These are phyloP conservation scores for Petroica traversi DNA, from an alignment of 2,113 vertebrate genomes.

Conservation along the genomic window DNA sequence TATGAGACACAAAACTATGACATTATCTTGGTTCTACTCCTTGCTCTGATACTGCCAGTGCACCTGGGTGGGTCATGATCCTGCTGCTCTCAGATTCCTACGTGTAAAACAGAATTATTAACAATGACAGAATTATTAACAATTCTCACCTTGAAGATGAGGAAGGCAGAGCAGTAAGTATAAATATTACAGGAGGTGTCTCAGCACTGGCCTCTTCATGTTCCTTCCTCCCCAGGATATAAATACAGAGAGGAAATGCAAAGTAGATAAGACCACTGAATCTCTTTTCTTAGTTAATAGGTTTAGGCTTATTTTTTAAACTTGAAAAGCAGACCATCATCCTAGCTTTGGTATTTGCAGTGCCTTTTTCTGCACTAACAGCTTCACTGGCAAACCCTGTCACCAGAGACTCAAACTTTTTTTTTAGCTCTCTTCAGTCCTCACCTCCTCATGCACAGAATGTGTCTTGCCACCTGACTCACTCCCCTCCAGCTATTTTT, in stretches of 20 bases:
- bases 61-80: not conserved
- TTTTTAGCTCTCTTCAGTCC: not conserved
- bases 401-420: not conserved
- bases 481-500: conserved; percentile 17
- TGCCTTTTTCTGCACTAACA: not conserved
- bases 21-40: not conserved
- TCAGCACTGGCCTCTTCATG: not conserved
- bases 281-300: not conserved
- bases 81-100: not conserved
- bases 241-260: not conserved
- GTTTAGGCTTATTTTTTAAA: not conserved
- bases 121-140: not conserved
- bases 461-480: not conserved
- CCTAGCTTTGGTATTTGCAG: not conserved
- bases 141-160: not conserved
- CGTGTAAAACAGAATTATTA: not conserved
- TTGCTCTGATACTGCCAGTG: not conserved
- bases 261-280: not conserved
- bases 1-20: not conserved
- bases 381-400: not conserved
- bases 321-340: not conserved
- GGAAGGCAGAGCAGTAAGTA: not conserved
- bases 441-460: not conserved
- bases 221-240: not conserved
- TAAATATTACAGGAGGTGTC: not conserved